Evolutionary conservation across 2,113 vertebrate species (phyloP), one percentile per base, ranked within the genome.

Genomic region (Seriola aureovittata): DNA sequence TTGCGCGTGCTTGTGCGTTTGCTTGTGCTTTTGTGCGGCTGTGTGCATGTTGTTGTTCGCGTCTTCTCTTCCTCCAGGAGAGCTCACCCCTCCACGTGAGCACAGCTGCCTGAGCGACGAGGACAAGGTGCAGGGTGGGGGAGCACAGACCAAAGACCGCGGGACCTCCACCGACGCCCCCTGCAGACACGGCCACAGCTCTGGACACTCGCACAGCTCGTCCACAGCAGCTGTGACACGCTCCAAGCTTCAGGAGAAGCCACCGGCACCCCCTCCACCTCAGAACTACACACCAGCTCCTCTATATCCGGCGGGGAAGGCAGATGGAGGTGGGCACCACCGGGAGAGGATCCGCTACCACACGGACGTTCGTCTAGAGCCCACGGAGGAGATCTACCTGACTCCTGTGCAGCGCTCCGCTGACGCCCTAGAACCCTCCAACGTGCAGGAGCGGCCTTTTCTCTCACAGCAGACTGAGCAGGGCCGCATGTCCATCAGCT

Each of bases 341-440:
- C 95, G 96, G 68, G 98, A 99, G 82, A 96, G 96, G 80, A 96
- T 97, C 90, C 96, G 95, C 85, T 97, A 98, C 92, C 97, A 97
- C 93, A 96, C 96, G 0, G 97, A 99, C 0, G 96, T 97, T 85
- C 96, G 95, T 58, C 90, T 98, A 13, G 98, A 99, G 78, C 97
- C 97, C 69, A 99, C 98, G 0, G 98, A 99, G 95, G 98, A 99
- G 93, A 99, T 99, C 87, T 99, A 98, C 88, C 91, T 99, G 86
- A 99, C 98, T 0, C 98, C 98, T 0, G 96, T 99, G 74, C 98
- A 97, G 93, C 96, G 97, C 75, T 97, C 96, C 4, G 94, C 96
- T 0, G 97, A 97, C 79, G 88, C 95, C 0, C 85, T 95, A 65
- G 96, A 97, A 78, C 79, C 86, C 19, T 10, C 80, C 13, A 36